Percentiles rank a stretch among this genome's conserved stretches.
phyloP scores from a whole-genome alignment of 2,797 vertebrate genomes.

The Nannoperca obscura region DNA sequence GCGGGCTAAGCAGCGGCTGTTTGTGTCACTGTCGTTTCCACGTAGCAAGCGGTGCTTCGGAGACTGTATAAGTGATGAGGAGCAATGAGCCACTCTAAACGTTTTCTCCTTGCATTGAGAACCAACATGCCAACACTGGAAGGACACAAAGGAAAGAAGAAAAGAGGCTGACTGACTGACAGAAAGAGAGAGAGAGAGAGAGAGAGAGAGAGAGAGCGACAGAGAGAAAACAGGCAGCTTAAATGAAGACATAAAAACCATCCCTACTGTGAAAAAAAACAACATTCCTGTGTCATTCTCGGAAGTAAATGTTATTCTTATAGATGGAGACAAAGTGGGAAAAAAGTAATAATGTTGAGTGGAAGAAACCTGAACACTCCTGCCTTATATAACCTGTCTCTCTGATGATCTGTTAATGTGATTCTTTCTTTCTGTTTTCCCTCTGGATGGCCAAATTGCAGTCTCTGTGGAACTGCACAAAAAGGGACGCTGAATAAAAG shows the following conservation, averaged over 20 bases:
- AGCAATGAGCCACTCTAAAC: conserved; percentile 24
- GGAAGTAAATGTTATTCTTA: conserved; percentile 1
- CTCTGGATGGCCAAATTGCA: conserved; percentile 11
- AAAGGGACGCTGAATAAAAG: conserved; percentile 22
- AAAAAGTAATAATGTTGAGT: conserved; percentile 11
- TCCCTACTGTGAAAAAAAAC: not conserved
- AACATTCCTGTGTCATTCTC: not conserved
- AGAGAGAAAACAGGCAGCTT: conserved; percentile 20
- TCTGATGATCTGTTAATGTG: conserved; percentile 26
- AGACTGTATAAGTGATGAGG: conserved; percentile 18
- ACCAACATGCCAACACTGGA: not conserved
- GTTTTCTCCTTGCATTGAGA: conserved; percentile 27
- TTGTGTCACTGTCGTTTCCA: conserved; percentile 39
- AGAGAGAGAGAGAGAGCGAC: conserved; percentile 8
- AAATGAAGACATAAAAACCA: conserved; percentile 19
- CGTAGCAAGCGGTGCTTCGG: not conserved
- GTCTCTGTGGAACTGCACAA: conserved; percentile 27
- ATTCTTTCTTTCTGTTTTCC: conserved; percentile 36
- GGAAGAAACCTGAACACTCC: not conserved
- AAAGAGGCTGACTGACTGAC: not conserved
- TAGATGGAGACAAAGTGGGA: conserved; percentile 12
- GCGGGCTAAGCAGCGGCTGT: conserved; percentile 13
- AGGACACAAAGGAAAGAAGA: not conserved
- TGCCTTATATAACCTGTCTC: conserved; percentile 32
- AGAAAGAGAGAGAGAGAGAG: conserved; percentile 3